Base-by-base conservation (phyloP, 2,797 vertebrate species). In the Coreius guichenoti region DNA sequence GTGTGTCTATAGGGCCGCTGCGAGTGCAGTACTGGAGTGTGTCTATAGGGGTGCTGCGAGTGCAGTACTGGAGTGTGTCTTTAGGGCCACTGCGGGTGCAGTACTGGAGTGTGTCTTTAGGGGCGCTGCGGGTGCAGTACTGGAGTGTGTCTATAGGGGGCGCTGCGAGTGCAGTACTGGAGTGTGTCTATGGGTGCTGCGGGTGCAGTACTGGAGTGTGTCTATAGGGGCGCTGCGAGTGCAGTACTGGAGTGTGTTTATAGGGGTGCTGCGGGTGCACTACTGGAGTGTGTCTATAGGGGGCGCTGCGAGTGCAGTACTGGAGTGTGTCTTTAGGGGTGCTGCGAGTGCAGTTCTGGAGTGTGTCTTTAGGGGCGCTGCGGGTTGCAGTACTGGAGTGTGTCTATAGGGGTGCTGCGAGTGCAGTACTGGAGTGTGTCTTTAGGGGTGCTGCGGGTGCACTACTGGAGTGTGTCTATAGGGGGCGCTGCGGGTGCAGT, bases 231-330 rank as follows among this genome's bases (percentile, higher is more conserved):
- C n/a, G n/a, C n/a, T n/a, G n/a, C n/a, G n/a, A n/a, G n/a, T n/a
- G n/a, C n/a, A n/a, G n/a, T n/a, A n/a, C n/a, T n/a, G n/a, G n/a
- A n/a, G n/a, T n/a, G n/a, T n/a, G n/a, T n/a, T n/a, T n/a, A n/a
- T n/a, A n/a, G n/a, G n/a, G 51, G 19, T 1, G 45, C 45, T 13
- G 39, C 1, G 13, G 45, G 45, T 8, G 19, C 43, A 80, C 43
- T 67, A 14, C 61, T n/a, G 78, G 79, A 51, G 79, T 16, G n/a
- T 8, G 78, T 51, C 78, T 67, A 8, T 54, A 54, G 51, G 51
- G 5, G 5, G 7, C 51, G 8, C 0, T 54, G 2, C 12, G 14
- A 14, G 47, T 49, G 8, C 29, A 68, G 43, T 65, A 21, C 77
- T n/a, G 78, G 78, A 51, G 78, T 23, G n/a, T 4, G 78, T 49